Percentiles rank a stretch among this genome's conserved stretches.
These are phyloP conservation scores for Calcarius ornatus DNA, from an alignment of 2,113 vertebrate species.

Conservation along the genomic window DNA sequence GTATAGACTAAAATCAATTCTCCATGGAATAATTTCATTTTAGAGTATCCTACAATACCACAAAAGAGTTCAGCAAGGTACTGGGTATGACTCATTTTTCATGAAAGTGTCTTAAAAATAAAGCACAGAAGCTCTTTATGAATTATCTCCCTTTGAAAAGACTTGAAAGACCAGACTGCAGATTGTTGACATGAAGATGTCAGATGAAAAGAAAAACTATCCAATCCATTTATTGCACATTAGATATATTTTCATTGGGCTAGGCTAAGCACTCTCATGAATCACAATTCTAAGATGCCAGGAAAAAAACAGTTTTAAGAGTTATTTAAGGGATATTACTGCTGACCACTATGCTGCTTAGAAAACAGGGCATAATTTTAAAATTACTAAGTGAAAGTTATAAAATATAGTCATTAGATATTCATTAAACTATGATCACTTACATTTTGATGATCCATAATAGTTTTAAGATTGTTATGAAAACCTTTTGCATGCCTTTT, in stretches of 20 bases:
- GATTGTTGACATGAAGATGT: background rate
- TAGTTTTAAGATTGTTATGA: constrained; percentile 45
- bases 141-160: constrained; percentile 13
- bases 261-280: background rate
- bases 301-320: background rate
- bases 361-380: background rate
- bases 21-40: background rate
- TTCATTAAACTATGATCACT: background rate
- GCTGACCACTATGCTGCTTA: background rate
- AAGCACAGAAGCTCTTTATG: background rate
- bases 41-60: background rate
- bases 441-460: constrained; percentile 40
- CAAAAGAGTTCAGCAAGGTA: background rate
- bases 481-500: constrained; percentile 44
- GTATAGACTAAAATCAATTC: background rate
- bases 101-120: background rate
- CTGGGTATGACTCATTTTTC: background rate
- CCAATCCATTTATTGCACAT: background rate
- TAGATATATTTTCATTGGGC: background rate
- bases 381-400: constrained; percentile 23
- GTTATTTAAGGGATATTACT: background rate
- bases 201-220: constrained; percentile 14
- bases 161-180: background rate
- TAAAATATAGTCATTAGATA: background rate
- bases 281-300: background rate